Evolutionary conservation across 2,888 invertebrate genomes (phyloP), one percentile per base, ranked within the genome.

Genomic region (Meganola albula): DNA sequence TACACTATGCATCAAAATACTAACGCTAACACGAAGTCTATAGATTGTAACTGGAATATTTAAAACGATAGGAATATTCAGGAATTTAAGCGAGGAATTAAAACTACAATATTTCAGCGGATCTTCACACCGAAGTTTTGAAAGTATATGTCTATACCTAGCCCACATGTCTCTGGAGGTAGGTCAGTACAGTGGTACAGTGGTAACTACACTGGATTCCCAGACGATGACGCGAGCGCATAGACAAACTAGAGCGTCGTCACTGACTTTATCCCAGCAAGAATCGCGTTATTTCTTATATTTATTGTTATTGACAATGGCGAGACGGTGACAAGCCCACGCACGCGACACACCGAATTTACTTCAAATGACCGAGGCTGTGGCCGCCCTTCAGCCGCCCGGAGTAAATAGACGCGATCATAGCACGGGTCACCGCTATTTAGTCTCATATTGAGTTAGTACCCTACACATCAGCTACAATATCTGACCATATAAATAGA

Each of bases 311-410:
- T 82, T 75, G 75, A 77, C 71, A 74, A 66, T 69, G 82, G 74
- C 82, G 76, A 82, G 83, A 82, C 83, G 68, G 77, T 76, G 79
- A 76, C 82, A 77, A 74, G 55, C 80, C 83, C 78, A 84, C 84
- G 76, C 74, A 64, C 57, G 44, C 42, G 51, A 48, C 66, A 65
- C 63, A 61, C 65, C 61, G 65, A 63, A 66, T 69, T 70, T 64
- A 68, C 71, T 67, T 64, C 59, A 61, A 63, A 52, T 40, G 55
- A 50, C 56, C 54, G 53, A 59, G 54, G 55, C 48, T 56, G 55
- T 45, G 44, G 61, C 59, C 70, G 67, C 68, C 64, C 58, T 51
- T 50, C 61, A 61, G 57, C 59, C 60, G 61, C 55, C 63, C 61
- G 63, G 63, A 71, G 61, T 65, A 72, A 75, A 75, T 72, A 73